Evolutionary conservation across 2,888 invertebrate species (phyloP).

Genomic region (Onthophagus sagittarius): DNA sequence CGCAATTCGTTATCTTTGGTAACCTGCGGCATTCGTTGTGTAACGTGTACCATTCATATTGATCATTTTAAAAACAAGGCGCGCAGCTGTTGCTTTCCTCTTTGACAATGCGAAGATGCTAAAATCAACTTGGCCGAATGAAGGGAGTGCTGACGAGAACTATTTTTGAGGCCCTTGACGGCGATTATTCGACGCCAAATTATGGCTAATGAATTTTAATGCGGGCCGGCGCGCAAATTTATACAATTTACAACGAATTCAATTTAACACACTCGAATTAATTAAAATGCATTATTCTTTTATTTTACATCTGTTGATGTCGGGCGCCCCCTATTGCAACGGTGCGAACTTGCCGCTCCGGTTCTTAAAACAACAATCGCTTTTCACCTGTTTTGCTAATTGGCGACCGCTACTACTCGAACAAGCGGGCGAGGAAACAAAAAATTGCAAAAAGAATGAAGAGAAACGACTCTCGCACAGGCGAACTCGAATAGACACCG

Average conservation of each 20-base stretch:
- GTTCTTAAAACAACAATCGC: conserved; percentile 10
- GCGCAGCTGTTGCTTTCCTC: neutral
- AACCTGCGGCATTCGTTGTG: neutral
- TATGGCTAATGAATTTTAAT: conserved; percentile 45
- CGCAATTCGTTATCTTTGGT: neutral
- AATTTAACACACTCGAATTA: conserved; percentile 36
- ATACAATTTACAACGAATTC: conserved; percentile 42
- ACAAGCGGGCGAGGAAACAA: neutral
- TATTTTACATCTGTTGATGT: conserved; percentile 28
- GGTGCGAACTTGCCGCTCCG: neutral
- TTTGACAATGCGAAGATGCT: neutral
- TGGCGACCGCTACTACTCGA: neutral
- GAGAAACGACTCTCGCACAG: neutral
- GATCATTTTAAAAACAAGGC: neutral
- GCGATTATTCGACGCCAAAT: conserved; percentile 27
- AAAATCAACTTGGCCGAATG: neutral
- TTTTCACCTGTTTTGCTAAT: conserved; percentile 14
- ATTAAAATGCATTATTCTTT: conserved; percentile 38
- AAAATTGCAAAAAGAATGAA: neutral
- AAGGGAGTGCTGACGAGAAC: neutral
- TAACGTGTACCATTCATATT: neutral
- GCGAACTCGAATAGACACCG: neutral
- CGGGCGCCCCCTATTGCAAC: conserved; percentile 1
- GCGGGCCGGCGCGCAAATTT: conserved; percentile 40
- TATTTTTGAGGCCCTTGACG: conserved; percentile 5